phyloP scores from a whole-genome alignment of 2,797 vertebrate species.

The Austrolebias charrua region DNA sequence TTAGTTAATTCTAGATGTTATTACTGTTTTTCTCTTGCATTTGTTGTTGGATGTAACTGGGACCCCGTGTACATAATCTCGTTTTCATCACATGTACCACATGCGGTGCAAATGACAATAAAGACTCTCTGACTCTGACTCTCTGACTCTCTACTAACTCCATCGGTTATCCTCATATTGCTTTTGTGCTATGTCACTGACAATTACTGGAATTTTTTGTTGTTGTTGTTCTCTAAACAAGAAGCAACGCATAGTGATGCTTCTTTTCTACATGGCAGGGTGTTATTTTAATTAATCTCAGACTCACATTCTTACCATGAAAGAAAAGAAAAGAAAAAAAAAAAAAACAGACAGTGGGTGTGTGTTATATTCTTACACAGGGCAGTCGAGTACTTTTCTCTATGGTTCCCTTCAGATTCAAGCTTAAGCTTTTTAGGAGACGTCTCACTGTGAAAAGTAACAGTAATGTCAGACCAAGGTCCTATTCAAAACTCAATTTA shows the following conservation, averaged over 20 bases:
- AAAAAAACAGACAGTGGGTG: conserved; percentile 16
- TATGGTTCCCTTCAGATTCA: conserved; percentile 44
- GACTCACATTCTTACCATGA: conserved; percentile 30
- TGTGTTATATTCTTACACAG: conserved; percentile 51
- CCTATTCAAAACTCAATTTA: conserved; percentile 68
- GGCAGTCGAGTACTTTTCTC: conserved; percentile 34
- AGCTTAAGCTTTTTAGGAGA: conserved; percentile 64
- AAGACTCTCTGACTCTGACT: too few species aligned
- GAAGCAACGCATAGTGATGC: conserved; percentile 26
- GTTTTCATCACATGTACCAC: too few species aligned
- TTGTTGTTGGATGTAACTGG: too few species aligned
- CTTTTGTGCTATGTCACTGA: neutral
- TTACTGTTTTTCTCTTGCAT: too few species aligned
- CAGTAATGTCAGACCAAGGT: conserved; percentile 65
- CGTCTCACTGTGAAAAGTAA: conserved; percentile 44
- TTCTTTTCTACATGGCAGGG: conserved; percentile 43
- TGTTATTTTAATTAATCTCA: conserved; percentile 50
- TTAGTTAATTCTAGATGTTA: too few species aligned
- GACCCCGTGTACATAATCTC: too few species aligned
- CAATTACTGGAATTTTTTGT: conserved; percentile 8
- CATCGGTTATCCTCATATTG: conserved; percentile 11
- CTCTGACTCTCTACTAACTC: too few species aligned
- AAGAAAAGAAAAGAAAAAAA: conserved; percentile 18
- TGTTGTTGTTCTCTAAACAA: conserved; percentile 11
- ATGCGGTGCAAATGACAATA: too few species aligned